Conservation (phyloP, 2,797 vertebrate genomes). For the Naso thynnoides region DNA sequence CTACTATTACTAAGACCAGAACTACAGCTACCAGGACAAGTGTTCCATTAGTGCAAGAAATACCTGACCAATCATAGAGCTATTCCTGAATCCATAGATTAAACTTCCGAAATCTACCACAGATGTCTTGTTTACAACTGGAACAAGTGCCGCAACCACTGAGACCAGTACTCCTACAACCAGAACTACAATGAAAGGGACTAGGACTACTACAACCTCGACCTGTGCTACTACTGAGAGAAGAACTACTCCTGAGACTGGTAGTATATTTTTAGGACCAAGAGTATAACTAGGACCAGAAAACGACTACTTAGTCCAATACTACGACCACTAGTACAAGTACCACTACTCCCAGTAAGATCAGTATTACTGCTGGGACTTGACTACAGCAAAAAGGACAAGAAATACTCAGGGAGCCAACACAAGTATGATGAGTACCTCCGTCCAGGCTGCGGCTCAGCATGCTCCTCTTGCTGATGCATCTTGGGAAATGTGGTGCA, state of each 20-base stretch:
- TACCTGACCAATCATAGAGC: neutral
- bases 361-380: too few relatives aligned
- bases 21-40: neutral
- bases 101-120: neutral
- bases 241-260: neutral
- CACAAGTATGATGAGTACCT: constrained; percentile 78
- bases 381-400: too few relatives aligned
- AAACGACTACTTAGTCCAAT: neutral
- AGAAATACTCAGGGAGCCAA: neutral
- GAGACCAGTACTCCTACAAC: neutral
- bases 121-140: neutral
- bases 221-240: neutral
- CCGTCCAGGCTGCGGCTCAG: constrained; percentile 97
- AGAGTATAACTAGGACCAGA: neutral
- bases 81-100: neutral
- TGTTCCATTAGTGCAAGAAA: neutral
- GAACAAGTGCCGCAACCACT: neutral
- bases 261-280: neutral
- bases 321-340: neutral
- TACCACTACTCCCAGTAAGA: neutral
- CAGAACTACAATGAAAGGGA: neutral
- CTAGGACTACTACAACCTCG: neutral
- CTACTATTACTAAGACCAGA: neutral
- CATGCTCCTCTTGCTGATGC: constrained; percentile 93
- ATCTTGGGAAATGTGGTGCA: constrained; percentile 92